Base-by-base conservation (phyloP, 2,113 vertebrate species). In the Psittacula cyanocephala region DNA sequence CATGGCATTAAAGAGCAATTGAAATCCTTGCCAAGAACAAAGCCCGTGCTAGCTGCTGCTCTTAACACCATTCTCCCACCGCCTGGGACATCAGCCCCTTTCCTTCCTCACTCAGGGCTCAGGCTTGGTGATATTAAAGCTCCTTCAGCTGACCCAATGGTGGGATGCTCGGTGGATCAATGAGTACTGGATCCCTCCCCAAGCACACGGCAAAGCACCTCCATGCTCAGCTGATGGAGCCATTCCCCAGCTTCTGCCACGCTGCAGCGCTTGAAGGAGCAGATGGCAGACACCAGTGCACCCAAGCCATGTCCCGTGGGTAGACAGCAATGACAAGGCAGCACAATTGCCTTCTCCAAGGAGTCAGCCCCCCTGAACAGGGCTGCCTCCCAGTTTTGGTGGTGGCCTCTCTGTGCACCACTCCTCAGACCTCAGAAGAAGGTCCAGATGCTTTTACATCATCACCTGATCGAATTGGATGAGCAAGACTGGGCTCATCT, bases 401-500 rank as follows among this genome's bases (percentile, higher is more conserved):
- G 37, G 37, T 29, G 53, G 20, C 49, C 64, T 23, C 43, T 52
- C 67, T 9, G 9, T 29, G 20, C 44, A 17, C 16, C 15, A 5
- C 17, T 49, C 25, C 0, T 0, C 13, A 79, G 9, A 52, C 23
- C 57, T 67, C 75, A 55, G 70, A 8, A 25, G 24, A 25, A 22
- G 41, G 46, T 24, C 33, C 76, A 43, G 63, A 3, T 18, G 28
- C 13, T 79, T 63, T 46, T 5, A 13, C 41, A 22, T 9, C 44
- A 19, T 2, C 33, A 28, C 23, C 18, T 35, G 1, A 8, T 7
- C 1, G 37, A n/a, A 1, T 5, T 5, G 46, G 81, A 33, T 27
- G 39, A n/a, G 6, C 16, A 5, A 39, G 59, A 4, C 70, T 0
- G 13, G 24, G 35, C 39, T 39, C 16, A 0, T 22, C 11, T 1